Conservation (phyloP, 2,797 vertebrate genomes). For the Sebastes nivosus region DNA sequence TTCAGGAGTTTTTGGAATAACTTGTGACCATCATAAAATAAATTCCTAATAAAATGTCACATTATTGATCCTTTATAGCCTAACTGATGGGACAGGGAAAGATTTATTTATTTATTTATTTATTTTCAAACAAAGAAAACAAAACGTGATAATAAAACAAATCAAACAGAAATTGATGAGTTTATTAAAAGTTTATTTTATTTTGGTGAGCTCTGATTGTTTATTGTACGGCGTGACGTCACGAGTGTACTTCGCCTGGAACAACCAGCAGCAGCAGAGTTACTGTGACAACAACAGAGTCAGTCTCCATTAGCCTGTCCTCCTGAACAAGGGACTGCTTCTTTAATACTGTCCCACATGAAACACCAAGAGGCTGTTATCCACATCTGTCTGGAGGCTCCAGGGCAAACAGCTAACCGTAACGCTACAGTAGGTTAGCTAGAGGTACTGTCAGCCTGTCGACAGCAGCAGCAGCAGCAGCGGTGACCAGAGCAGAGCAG, state of each 20-base stretch:
- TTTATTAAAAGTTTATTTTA: not conserved
- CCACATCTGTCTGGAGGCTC: not conserved
- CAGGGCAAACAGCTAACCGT: not conserved
- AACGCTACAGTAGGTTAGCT: not conserved
- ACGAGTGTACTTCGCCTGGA: constrained; percentile 49
- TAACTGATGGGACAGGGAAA: no score
- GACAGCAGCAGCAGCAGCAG: not conserved
- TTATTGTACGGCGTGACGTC: constrained; percentile 68
- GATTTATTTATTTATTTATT: no score
- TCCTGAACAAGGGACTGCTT: not conserved
- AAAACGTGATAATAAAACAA: no score
- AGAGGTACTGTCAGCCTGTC: constrained; percentile 3
- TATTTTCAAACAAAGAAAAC: not conserved
- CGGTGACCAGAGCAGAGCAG: not conserved
- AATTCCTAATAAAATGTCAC: no score
- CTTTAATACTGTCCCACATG: not conserved
- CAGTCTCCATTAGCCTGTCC: constrained; percentile 18
- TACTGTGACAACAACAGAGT: constrained; percentile 34
- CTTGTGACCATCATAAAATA: no score
- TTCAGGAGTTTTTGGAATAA: no score
- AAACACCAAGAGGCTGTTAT: not conserved
- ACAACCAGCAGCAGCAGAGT: constrained; percentile 5
- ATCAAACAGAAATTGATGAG: not conserved
- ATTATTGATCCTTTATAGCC: no score
- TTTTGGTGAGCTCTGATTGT: not conserved